These are phyloP conservation scores for Mugil cephalus DNA, from an alignment of 2,113 vertebrate genomes.

Conservation along the genomic window DNA sequence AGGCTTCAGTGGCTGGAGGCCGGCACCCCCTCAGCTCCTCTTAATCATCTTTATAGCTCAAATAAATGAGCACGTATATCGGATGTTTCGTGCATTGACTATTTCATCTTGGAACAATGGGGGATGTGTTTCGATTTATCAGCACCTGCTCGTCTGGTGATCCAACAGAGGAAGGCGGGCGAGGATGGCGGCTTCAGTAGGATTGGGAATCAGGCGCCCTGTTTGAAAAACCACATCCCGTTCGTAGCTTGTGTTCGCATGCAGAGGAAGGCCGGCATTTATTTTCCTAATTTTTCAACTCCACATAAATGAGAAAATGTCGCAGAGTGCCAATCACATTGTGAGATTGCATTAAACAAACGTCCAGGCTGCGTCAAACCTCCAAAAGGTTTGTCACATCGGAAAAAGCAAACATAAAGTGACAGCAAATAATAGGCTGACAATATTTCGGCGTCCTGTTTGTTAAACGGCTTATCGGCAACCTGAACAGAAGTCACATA, in stretches of 20 bases:
- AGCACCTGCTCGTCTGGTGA: conserved; percentile 24
- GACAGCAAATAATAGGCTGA: conserved; percentile 19
- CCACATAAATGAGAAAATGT: conserved; percentile 3
- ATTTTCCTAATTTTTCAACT: not conserved
- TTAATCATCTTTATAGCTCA: conserved; percentile 70
- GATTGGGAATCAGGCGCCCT: conserved; percentile 4
- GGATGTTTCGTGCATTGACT: conserved; percentile 52
- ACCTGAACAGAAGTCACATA: conserved; percentile 42
- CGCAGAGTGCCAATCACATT: conserved; percentile 10
- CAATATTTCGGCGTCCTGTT: conserved; percentile 28
- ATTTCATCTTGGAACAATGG: conserved; percentile 48
- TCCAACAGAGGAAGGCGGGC: conserved; percentile 32
- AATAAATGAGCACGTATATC: conserved; percentile 66
- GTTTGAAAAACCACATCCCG: not conserved
- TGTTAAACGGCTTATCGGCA: conserved; percentile 34
- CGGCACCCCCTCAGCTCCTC: conserved; percentile 46
- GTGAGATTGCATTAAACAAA: conserved; percentile 8
- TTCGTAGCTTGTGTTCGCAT: not conserved
- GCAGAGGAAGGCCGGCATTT: not conserved
- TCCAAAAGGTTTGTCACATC: conserved; percentile 18
- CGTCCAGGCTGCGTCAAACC: conserved; percentile 13
- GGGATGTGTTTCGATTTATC: conserved; percentile 51
- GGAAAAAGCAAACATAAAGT: conserved; percentile 41
- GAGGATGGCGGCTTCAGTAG: conserved; percentile 10
- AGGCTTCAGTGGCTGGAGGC: conserved; percentile 53